These are phyloP conservation scores for Zophobas morio DNA, from an alignment of 1,140 invertebrate genomes.

Conservation along the genomic window DNA sequence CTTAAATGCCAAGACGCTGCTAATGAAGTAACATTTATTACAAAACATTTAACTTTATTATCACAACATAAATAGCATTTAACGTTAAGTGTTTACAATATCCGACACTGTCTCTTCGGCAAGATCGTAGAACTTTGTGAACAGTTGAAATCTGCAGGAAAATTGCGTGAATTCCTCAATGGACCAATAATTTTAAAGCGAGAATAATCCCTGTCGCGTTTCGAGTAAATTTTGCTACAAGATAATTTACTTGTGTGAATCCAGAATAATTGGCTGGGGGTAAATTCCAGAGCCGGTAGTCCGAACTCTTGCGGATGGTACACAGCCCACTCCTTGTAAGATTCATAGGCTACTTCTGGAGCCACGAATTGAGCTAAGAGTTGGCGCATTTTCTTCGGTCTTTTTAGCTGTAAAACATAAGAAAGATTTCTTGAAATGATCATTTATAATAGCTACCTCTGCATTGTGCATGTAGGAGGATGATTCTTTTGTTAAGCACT, in stretches of 20 bases:
- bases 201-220: conserved; percentile 65
- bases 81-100: conserved; percentile 15
- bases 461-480: conserved; percentile 16
- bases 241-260: conserved; percentile 73
- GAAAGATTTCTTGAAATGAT: not conserved
- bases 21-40: not conserved
- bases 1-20: not conserved
- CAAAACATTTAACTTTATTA: conserved; percentile 14
- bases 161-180: conserved; percentile 39
- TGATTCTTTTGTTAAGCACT: conserved; percentile 26
- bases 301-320: conserved; percentile 5
- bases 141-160: conserved; percentile 41
- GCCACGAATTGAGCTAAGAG: conserved; percentile 13
- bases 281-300: conserved; percentile 70
- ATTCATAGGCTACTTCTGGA: conserved; percentile 27
- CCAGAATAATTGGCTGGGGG: conserved; percentile 73
- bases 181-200: conserved; percentile 73
- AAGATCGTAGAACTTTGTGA: conserved; percentile 25
- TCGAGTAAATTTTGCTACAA: conserved; percentile 69
- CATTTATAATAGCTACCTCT: conserved; percentile 3
- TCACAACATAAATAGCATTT: conserved; percentile 10
- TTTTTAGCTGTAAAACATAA: conserved; percentile 13
- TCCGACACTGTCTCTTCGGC: conserved; percentile 11
- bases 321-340: conserved; percentile 15
- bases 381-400: conserved; percentile 24